phyloP scores from a whole-genome alignment of 1,140 invertebrate species.

The Armadillidium nasatum region DNA sequence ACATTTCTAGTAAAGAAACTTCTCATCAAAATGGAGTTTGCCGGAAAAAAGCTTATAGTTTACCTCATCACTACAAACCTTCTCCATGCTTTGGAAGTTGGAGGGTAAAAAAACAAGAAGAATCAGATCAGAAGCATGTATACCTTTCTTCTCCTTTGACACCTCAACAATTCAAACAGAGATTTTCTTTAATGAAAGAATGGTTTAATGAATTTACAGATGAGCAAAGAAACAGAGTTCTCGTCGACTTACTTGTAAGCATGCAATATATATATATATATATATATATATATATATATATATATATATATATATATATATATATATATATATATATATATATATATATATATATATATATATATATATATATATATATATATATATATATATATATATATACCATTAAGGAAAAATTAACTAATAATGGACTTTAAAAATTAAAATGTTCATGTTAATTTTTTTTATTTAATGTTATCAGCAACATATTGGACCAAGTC shows the following conservation, averaged over 20 bases:
- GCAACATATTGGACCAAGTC: conserved; percentile 51
- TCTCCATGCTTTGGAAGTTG: neutral
- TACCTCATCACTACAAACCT: neutral
- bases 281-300: too few species aligned
- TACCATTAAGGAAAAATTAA: neutral
- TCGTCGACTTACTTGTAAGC: conserved; percentile 51
- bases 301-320: neutral
- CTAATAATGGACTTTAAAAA: conserved; percentile 5
- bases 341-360: too few species aligned
- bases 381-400: conserved; percentile 14
- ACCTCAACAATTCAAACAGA: conserved; percentile 32
- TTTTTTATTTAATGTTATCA: conserved; percentile 43
- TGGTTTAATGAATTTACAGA: conserved; percentile 54
- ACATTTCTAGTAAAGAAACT: neutral
- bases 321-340: too few species aligned
- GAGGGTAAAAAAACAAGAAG: neutral
- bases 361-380: neutral
- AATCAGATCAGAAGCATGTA: neutral
- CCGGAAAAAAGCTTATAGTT: neutral
- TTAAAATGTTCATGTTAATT: conserved; percentile 7
- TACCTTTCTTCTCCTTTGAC: neutral
- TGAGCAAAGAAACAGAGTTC: conserved; percentile 53
- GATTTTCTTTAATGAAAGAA: conserved; percentile 37
- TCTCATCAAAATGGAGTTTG: neutral
- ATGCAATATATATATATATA: too few species aligned